Evolutionary conservation across 2,113 vertebrate species (phyloP), one percentile per base, ranked within the genome.

Genomic region (Neotragus pygmaeus): DNA sequence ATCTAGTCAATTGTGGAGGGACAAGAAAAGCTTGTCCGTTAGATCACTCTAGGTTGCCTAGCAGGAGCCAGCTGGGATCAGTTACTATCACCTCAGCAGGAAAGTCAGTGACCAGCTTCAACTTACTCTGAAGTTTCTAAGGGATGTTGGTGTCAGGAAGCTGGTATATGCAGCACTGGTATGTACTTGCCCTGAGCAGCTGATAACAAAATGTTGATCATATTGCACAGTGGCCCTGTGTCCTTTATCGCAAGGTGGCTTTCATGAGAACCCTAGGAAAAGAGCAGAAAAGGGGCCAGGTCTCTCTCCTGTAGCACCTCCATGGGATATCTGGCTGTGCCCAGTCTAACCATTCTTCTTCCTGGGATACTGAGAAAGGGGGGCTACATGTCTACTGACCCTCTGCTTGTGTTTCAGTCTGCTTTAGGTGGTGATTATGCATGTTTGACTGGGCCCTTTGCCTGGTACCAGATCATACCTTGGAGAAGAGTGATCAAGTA

Each of bases 401-500:
- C 15, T 55, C 53, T 12, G 5, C 84, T 33, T 30, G 14, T 60
- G 27, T 27, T 30, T 86, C 84, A 83, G 66, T 53, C 90, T 77
- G 8, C 21, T 43, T 27, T 49, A 23, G 27, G 62, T 6, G 17
- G 25, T n/a, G 43, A 51, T 36, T 49, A 6, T 28, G 23, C 45
- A 8, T 66, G 39, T 77, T 73, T 60, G 25, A 5, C 57, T 57
- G 36, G 36, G 23, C 8, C 33, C 28, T 92, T 77, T 62, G 33
- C 39, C 36, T 75, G 45, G 27, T 33, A 53, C 21, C 4, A 83
- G 45, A 15, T 7, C 51, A 51, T 11, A 95, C 33, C 13, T n/a
- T 93, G 28, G 58, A 85, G 43, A 77, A 82, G 84, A 87, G n/a
- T 58, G 62, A 91, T 73, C 55, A 39, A 47, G 21, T 90, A 23